These are phyloP conservation scores for mouse (Mus musculus) DNA, from an alignment of 2,113 vertebrate genomes.

Conservation along the genomic window DNA sequence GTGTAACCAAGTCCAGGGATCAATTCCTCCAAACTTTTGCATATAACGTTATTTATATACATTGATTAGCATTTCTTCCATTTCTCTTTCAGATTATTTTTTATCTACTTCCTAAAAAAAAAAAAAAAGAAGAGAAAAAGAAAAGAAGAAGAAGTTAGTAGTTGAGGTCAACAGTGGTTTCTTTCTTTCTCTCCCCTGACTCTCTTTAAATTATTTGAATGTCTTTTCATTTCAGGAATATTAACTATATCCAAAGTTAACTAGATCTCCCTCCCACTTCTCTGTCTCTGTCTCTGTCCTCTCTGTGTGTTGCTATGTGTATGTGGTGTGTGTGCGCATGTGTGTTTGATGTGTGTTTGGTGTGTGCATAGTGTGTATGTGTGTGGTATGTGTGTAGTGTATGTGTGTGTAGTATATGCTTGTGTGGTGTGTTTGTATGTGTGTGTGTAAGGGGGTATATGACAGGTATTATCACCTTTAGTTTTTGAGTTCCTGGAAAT, in stretches of 20 bases:
- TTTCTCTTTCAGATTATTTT: not conserved
- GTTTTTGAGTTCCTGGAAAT: not conserved
- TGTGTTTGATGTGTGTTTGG: not conserved
- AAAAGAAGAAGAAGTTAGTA: not conserved
- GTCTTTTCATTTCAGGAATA: conserved; percentile 25
- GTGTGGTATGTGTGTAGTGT: not conserved
- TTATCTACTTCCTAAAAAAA: not conserved
- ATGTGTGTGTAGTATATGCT: not conserved
- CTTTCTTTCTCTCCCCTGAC: not conserved
- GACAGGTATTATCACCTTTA: not conserved
- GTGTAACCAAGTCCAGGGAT: not conserved
- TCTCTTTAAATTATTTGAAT: not conserved
- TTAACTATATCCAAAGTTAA: not conserved
- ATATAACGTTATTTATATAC: not conserved
- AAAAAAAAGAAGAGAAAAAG: no score
- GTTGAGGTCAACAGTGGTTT: not conserved
- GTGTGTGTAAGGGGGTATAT: not conserved
- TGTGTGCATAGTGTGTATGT: not conserved
- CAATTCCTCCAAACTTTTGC: not conserved
- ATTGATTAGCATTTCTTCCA: not conserved
- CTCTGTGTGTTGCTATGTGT: no score
- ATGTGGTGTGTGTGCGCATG: not conserved
- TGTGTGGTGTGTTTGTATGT: not conserved
- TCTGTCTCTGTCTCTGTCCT: no score
- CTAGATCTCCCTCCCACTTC: not conserved